These are phyloP conservation scores for Montipora foliosa DNA, from an alignment of 64 coral and sea anemone species.

Conservation along the genomic window DNA sequence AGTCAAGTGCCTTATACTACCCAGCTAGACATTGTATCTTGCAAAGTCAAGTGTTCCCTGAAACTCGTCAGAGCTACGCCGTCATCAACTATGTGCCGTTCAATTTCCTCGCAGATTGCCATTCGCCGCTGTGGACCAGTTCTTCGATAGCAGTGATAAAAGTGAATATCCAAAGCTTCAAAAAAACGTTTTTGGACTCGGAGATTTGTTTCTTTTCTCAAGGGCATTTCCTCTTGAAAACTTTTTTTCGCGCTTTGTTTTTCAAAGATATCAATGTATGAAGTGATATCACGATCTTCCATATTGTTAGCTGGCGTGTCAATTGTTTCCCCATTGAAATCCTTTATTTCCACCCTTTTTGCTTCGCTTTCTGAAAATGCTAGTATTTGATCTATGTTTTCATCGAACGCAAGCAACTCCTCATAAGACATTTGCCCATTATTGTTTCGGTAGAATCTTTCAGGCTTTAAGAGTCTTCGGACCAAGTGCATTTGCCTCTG, in stretches of 20 bases:
- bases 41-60: constrained; percentile 63
- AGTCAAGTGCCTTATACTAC: neutral
- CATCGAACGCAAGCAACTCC: constrained; percentile 13
- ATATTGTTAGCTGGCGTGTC: neutral
- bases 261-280: constrained; percentile 7
- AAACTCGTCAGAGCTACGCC: constrained; percentile 5
- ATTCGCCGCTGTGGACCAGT: constrained; percentile 37
- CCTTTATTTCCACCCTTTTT: neutral
- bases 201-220: neutral
- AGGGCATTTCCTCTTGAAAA: neutral
- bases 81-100: constrained; percentile 26
- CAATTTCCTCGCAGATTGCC: constrained; percentile 75
- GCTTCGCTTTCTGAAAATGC: neutral
- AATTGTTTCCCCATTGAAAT: constrained; percentile 21
- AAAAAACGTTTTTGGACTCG: constrained; percentile 42
- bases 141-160: constrained; percentile 31
- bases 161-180: constrained; percentile 35
- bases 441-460: neutral
- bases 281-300: neutral
- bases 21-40: constrained; percentile 55
- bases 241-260: neutral
- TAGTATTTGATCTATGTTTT: neutral
- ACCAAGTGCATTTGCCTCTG: neutral
- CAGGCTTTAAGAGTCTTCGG: neutral
- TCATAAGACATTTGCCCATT: neutral